These are phyloP conservation scores for Ennomos erosarius DNA, from an alignment of 2,888 invertebrate genomes.

Conservation along the genomic window DNA sequence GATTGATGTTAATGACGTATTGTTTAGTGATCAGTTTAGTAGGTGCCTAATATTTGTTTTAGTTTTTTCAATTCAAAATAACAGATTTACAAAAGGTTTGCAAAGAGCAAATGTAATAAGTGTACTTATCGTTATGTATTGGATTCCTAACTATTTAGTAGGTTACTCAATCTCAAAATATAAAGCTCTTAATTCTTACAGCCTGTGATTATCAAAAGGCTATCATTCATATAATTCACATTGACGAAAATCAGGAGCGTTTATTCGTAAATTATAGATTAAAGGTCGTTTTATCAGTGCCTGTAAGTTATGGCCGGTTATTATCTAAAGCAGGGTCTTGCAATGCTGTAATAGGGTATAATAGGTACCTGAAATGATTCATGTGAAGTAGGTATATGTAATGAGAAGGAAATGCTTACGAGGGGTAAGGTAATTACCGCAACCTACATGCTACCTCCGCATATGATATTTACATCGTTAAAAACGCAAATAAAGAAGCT, in stretches of 20 bases:
- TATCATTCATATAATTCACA: slow-evolving; percentile 1
- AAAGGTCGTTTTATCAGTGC: slow-evolving; percentile 32
- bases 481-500: too few relatives aligned
- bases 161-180: slow-evolving; percentile 1
- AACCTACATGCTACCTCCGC: too few relatives aligned
- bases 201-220: slow-evolving; percentile 24
- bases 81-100: too few relatives aligned
- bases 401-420: slow-evolving; percentile 9
- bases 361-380: slow-evolving; percentile 56
- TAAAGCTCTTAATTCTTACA: slow-evolving; percentile 22
- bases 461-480: too few relatives aligned
- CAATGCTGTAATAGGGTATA: slow-evolving; percentile 31
- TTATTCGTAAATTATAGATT: slow-evolving; percentile 29
- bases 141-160: not conserved
- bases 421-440: slow-evolving; percentile 10
- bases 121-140: too few relatives aligned
- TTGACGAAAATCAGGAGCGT: slow-evolving; percentile 19
- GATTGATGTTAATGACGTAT: too few relatives aligned
- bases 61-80: too few relatives aligned
- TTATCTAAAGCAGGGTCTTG: slow-evolving; percentile 40
- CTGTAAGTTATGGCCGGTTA: slow-evolving; percentile 48
- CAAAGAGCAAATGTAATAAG: too few relatives aligned
- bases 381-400: slow-evolving; percentile 36
- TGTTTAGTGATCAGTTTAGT: too few relatives aligned
- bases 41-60: too few relatives aligned